These are phyloP conservation scores for Linepithema humile DNA, from an alignment of 1,140 invertebrate genomes.

Conservation along the genomic window DNA sequence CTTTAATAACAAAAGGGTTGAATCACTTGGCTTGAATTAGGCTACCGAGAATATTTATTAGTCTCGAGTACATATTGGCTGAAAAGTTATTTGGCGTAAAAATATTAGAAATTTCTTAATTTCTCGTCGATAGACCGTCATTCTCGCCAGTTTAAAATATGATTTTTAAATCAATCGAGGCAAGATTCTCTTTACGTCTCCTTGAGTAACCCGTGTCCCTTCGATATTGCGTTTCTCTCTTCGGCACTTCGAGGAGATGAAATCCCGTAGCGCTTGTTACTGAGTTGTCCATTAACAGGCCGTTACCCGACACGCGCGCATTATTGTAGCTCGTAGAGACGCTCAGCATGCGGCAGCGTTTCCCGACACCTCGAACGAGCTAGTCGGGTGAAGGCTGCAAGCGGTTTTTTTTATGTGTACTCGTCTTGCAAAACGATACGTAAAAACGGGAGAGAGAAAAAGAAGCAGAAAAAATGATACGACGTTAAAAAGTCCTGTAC, in stretches of 20 bases:
- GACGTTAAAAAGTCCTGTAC: conserved; percentile 61
- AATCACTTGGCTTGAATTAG: too few relatives aligned
- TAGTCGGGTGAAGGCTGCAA: neutral
- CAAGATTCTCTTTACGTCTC: neutral
- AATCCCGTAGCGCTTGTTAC: conserved; percentile 49
- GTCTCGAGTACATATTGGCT: neutral
- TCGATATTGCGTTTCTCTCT: conserved; percentile 14
- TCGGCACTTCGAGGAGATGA: neutral
- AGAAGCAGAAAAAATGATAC: conserved; percentile 67
- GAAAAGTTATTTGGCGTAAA: neutral
- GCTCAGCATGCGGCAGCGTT: conserved; percentile 21
- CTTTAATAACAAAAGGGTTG: neutral
- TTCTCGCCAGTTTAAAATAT: neutral
- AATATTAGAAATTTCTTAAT: neutral
- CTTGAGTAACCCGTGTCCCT: neutral
- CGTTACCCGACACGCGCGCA: conserved; percentile 45
- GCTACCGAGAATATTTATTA: neutral
- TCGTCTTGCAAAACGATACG: conserved; percentile 61
- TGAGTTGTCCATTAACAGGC: conserved; percentile 51
- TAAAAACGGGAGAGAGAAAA: conserved; percentile 53
- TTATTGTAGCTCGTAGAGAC: conserved; percentile 36
- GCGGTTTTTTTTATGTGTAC: conserved; percentile 62
- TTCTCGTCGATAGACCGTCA: neutral
- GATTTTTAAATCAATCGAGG: neutral
- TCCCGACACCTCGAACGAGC: neutral